Evolutionary conservation across 2,797 vertebrate species (phyloP).

Genomic region (Argya squamiceps): DNA sequence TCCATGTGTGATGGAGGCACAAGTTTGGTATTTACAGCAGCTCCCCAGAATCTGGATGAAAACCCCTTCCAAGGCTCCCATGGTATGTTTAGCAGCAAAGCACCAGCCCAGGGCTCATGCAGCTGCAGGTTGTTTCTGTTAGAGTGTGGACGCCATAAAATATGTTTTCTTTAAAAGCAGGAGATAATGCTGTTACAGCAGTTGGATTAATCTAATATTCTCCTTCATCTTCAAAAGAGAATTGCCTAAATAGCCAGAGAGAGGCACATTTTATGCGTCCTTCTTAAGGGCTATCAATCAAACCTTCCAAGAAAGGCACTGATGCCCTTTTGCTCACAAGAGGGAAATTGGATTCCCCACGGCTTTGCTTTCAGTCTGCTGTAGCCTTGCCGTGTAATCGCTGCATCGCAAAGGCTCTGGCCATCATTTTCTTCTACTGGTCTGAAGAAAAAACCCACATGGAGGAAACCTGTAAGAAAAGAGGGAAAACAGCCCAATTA

Average conservation of each 20-base stretch:
- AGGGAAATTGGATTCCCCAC: slow-evolving; percentile 26
- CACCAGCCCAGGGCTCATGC: neutral
- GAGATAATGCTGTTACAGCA: slow-evolving; percentile 39
- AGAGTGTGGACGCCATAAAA: neutral
- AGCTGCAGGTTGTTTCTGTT: neutral
- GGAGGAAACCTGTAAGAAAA: neutral
- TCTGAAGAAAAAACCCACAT: neutral
- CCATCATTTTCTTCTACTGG: neutral
- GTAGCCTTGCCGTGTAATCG: neutral
- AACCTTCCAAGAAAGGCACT: slow-evolving; percentile 7
- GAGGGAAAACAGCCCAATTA: slow-evolving; percentile 48
- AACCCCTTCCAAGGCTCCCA: neutral
- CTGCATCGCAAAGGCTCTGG: neutral
- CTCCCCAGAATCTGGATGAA: neutral
- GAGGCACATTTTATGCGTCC: slow-evolving; percentile 14
- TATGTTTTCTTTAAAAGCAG: slow-evolving; percentile 29
- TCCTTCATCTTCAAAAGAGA: slow-evolving; percentile 40
- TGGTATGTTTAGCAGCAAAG: neutral
- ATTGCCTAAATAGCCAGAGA: slow-evolving; percentile 56
- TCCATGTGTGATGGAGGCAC: neutral
- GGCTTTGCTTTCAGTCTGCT: slow-evolving; percentile 21
- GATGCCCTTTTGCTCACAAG: slow-evolving; percentile 26
- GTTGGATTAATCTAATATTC: slow-evolving; percentile 61
- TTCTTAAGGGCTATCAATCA: slow-evolving; percentile 49
- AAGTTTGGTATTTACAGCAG: neutral